A percentile compares a stretch with the other conserved stretches of the same genome.
These are phyloP conservation scores for Drosophila pachea DNA, from an alignment of 1,140 invertebrate species.

Conservation along the genomic window DNA sequence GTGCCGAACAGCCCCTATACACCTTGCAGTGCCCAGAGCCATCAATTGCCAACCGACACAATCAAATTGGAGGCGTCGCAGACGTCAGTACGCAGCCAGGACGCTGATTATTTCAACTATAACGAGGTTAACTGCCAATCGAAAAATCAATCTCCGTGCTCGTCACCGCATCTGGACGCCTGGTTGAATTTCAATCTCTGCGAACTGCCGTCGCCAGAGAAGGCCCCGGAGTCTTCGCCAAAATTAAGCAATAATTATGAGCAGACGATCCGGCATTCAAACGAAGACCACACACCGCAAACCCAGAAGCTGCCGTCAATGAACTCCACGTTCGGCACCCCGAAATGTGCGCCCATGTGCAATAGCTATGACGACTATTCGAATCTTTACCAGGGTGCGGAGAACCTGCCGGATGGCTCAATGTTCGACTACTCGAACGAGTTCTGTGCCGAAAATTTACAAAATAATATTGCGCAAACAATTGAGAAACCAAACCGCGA, in stretches of 20 bases:
- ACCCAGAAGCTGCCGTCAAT: conserved; percentile 68
- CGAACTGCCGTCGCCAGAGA: conserved; percentile 42
- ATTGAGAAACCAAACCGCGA: conserved; percentile 73
- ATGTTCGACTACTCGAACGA: conserved; percentile 31
- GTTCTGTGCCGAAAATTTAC: conserved; percentile 57
- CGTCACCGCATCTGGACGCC: conserved; percentile 77
- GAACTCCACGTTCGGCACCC: conserved; percentile 74
- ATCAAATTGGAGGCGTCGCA: conserved; percentile 1
- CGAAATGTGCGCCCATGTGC: conserved; percentile 66
- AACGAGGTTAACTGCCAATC: conserved; percentile 79
- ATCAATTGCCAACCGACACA: conserved; percentile 21
- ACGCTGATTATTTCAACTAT: conserved; percentile 79
- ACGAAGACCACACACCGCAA: conserved; percentile 19
- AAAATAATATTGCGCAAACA: conserved; percentile 58
- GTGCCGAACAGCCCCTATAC: conserved; percentile 64
- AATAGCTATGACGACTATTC: conserved; percentile 57
- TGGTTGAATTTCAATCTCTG: conserved; percentile 73
- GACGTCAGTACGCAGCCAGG: conserved; percentile 59
- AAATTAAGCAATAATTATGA: conserved; percentile 63
- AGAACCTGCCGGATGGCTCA: conserved; percentile 9
- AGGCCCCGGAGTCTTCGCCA: conserved; percentile 40
- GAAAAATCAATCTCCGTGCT: conserved; percentile 78
- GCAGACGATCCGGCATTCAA: conserved; percentile 25
- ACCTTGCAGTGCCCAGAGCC: conserved; percentile 48
- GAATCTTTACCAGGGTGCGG: no score